A percentile compares a stretch with the other conserved stretches of the same genome.
Conservation (phyloP, 2,797 vertebrate species). For the Xiphophorus birchmanni region DNA sequence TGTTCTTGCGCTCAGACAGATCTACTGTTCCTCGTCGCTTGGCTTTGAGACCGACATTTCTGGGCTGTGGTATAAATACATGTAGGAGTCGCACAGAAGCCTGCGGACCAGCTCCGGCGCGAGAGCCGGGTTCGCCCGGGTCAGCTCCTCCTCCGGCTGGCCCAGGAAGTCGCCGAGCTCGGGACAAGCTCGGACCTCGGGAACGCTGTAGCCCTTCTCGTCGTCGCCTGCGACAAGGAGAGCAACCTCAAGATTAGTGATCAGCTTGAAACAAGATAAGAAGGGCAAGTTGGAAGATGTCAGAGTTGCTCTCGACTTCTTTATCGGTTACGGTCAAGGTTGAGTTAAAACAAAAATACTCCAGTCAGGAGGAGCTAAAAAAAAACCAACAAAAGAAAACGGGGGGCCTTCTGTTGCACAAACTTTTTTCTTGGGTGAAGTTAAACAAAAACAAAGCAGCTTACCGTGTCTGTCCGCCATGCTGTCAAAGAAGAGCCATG, state of each 20-base stretch:
- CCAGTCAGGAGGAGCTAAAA: slow-evolving; percentile 16
- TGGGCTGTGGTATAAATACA: slow-evolving; percentile 81
- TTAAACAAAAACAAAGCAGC: background rate
- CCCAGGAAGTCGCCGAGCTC: slow-evolving; percentile 76
- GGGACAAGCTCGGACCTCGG: slow-evolving; percentile 80
- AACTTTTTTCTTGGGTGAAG: background rate
- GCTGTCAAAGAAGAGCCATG: slow-evolving; percentile 89
- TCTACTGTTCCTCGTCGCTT: slow-evolving; percentile 37
- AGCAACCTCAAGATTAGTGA: slow-evolving; percentile 50
- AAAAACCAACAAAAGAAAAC: slow-evolving; percentile 5
- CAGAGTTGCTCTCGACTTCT: slow-evolving; percentile 29
- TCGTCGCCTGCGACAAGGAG: slow-evolving; percentile 72
- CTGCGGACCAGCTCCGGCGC: slow-evolving; percentile 70
- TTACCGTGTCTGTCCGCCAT: slow-evolving; percentile 85
- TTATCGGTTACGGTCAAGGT: slow-evolving; percentile 48
- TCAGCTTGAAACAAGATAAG: slow-evolving; percentile 48
- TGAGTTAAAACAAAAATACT: slow-evolving; percentile 37
- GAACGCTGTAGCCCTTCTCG: slow-evolving; percentile 80
- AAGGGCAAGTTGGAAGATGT: slow-evolving; percentile 36
- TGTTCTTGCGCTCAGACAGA: slow-evolving; percentile 27
- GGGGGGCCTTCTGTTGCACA: background rate
- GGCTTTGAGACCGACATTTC: slow-evolving; percentile 19
- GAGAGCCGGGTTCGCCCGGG: slow-evolving; percentile 59
- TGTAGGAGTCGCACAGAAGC: slow-evolving; percentile 83
- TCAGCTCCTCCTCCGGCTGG: slow-evolving; percentile 69